Evolutionary conservation across 2,888 invertebrate genomes (phyloP), one percentile per base, ranked within the genome.

Genomic region (Barypeithes pellucidus): DNA sequence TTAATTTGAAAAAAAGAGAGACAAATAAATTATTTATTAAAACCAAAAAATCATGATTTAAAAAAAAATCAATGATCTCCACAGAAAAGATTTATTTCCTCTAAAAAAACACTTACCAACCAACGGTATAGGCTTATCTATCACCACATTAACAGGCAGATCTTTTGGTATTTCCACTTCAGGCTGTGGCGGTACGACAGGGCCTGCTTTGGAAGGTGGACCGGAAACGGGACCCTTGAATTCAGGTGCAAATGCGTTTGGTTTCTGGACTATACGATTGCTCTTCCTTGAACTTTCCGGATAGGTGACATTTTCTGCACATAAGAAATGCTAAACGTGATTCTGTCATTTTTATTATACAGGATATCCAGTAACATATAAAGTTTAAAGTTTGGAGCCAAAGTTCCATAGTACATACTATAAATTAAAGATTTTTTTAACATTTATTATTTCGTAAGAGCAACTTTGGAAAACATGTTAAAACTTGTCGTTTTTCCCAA

Each of bases 61-160:
- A n/a, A n/a, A n/a, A n/a, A n/a, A n/a, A n/a, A n/a, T n/a, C n/a
- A n/a, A n/a, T n/a, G n/a, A n/a, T n/a, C n/a, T n/a, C n/a, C n/a
- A n/a, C n/a, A n/a, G n/a, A n/a, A n/a, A n/a, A n/a, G n/a, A n/a
- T 9, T 29, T 5, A 29, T 29, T 29, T 29, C 29, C 3, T n/a
- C 8, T 45, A 45, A 18, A 18, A 57, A 47, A 47, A 50, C 14
- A 68, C 76, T 76, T 74, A 80, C 80, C 80, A 67, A 78, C 61
- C 77, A 77, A 59, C 41, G 76, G 86, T 0, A 86, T 82, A 0
- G 89, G 86, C 41, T 89, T 88, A 0, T 83, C 77, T n/a, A 77
- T 72, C 0, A 79, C 77, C 22, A 76, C 43, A 73, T 77, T 77
- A 20, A 75, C 67, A 2, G 82, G 82, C 54, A 79, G 69, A 72